Evolutionary conservation across 2,797 vertebrate species (phyloP).

Genomic region (Syndactyla subalaris): DNA sequence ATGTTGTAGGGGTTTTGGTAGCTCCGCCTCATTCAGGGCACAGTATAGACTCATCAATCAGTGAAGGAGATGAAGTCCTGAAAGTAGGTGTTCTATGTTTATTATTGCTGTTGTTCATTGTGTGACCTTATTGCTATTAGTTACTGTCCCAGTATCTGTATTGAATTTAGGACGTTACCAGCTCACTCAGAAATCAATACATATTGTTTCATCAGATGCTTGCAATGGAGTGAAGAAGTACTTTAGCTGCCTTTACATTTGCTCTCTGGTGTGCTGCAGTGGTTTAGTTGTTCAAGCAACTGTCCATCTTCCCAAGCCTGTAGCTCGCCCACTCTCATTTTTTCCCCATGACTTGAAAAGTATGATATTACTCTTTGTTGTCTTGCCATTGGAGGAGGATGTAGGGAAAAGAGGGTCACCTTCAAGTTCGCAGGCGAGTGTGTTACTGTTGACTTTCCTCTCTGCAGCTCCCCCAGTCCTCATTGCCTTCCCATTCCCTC

Average conservation of each 20-base stretch:
- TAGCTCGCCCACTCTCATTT: fast-evolving
- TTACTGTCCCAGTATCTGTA: background rate
- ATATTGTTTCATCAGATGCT: background rate
- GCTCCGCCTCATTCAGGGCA: background rate
- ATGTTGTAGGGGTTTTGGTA: background rate
- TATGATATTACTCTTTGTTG: fast-evolving
- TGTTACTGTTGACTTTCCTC: background rate
- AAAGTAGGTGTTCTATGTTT: background rate
- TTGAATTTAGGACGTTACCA: background rate
- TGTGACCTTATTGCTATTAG: background rate
- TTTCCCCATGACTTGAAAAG: background rate
- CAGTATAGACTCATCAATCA: background rate
- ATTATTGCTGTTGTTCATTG: background rate
- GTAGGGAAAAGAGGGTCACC: background rate
- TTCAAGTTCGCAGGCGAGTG: background rate
- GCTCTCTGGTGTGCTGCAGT: background rate
- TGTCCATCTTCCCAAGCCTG: background rate
- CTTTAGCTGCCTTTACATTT: background rate
- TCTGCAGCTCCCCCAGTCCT: background rate
- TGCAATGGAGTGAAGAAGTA: background rate
- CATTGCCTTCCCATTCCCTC: background rate
- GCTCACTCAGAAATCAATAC: background rate
- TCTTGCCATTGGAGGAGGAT: background rate
- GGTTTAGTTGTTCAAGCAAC: background rate
- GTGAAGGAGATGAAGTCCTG: background rate